Evolutionary conservation across 2,888 invertebrate species (phyloP).

Genomic region (Euplexia lucipara): DNA sequence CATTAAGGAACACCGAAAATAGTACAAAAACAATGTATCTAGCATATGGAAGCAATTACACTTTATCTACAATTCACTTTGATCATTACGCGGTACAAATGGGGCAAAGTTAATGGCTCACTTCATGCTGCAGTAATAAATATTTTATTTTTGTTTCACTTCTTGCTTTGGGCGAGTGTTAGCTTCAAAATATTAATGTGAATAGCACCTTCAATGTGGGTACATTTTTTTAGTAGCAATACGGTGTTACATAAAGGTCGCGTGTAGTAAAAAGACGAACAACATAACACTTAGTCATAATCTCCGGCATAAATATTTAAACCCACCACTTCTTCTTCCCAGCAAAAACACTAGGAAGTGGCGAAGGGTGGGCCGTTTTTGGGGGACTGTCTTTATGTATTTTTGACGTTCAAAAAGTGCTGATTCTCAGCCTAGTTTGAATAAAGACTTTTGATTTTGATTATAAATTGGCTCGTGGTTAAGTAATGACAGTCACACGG

Average conservation of each 20-base stretch:
- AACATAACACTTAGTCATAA: too few relatives aligned
- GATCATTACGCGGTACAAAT: conserved; percentile 57
- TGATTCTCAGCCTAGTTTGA: too few relatives aligned
- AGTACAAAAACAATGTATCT: conserved; percentile 46
- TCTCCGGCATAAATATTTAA: too few relatives aligned
- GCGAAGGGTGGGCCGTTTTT: too few relatives aligned
- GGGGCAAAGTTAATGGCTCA: conserved; percentile 57
- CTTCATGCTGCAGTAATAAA: conserved; percentile 58
- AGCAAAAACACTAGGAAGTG: too few relatives aligned
- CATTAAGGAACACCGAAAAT: conserved; percentile 39
- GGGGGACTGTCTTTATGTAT: too few relatives aligned
- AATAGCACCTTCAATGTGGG: conserved; percentile 15
- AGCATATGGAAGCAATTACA: conserved; percentile 58
- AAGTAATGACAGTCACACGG: too few relatives aligned
- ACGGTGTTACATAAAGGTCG: too few relatives aligned
- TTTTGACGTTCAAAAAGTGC: too few relatives aligned
- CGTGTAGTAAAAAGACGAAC: neutral
- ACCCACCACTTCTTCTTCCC: too few relatives aligned
- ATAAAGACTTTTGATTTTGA: too few relatives aligned
- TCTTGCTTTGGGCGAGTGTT: conserved; percentile 42
- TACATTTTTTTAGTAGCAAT: conserved; percentile 1
- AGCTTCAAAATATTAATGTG: conserved; percentile 50
- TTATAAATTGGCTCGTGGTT: too few relatives aligned
- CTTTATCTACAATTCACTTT: conserved; percentile 63
- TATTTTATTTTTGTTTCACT: conserved; percentile 63